These are phyloP conservation scores for Scylla paramamosain DNA, from an alignment of 1,140 invertebrate genomes.

Conservation along the genomic window DNA sequence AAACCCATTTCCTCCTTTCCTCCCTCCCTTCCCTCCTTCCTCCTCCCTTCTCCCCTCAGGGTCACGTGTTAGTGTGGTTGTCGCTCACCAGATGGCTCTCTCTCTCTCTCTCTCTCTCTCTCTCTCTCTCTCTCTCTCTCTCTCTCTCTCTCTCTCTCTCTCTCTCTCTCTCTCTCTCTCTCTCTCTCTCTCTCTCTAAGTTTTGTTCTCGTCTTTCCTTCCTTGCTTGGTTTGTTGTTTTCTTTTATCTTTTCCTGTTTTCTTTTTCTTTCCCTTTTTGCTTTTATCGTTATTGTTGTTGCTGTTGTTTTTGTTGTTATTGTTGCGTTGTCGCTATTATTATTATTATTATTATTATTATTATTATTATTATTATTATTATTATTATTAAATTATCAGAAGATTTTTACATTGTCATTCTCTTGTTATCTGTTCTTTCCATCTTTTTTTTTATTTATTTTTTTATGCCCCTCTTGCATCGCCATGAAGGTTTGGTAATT, in stretches of 20 bases:
- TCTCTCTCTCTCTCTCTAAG: constrained; percentile 15
- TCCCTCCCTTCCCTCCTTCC: background rate
- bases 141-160: constrained; percentile 26
- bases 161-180: constrained; percentile 38
- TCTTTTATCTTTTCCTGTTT: background rate
- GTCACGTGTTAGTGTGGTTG: constrained; percentile 2
- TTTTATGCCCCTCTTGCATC: background rate
- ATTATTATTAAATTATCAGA: too few species aligned
- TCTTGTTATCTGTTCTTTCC: background rate
- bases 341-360: background rate
- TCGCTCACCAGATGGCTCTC: background rate
- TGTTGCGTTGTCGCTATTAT: background rate
- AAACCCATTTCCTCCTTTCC: background rate
- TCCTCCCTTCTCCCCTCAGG: background rate
- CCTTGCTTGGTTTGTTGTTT: background rate
- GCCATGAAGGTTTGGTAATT: too few species aligned
- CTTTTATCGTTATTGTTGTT: background rate
- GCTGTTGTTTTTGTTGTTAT: background rate
- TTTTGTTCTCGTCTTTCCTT: too few species aligned
- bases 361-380: background rate
- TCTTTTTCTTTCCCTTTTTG: background rate
- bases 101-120: constrained; percentile 22
- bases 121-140: constrained; percentile 28
- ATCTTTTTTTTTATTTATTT: background rate
- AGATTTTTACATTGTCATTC: background rate